Evolutionary conservation across 2,113 vertebrate genomes (phyloP), one percentile per base, ranked within the genome.

Genomic region (Grammomys dolichurus): DNA sequence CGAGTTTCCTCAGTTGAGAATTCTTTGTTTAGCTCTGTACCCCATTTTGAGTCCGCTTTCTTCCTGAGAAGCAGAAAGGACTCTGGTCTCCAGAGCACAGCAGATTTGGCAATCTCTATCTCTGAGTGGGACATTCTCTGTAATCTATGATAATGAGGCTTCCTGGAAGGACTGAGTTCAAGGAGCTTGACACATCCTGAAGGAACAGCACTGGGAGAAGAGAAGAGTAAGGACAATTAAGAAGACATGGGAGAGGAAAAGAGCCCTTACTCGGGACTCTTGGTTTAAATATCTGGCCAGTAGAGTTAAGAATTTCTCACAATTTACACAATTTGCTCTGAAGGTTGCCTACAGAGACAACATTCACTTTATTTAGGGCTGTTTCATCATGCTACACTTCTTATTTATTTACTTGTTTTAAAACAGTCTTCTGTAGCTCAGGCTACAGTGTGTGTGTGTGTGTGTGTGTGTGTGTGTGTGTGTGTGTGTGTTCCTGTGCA

Each of bases 81-180:
- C 82, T 63, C 69, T 69, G 58, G 76, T 54, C 31, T 76, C 60
- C 54, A 63, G 87, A 70, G 69, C 58, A 17, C 36, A 51, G 81
- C 65, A 82, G 31, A 90, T 17, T 93, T 69, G 65, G 80, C 24
- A n/a, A 12, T 96, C 85, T 72, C 69, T 95, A 6, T 48, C 6
- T 69, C 56, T 84, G 28, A 92, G n/a, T 84, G 80, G 56, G 7
- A 4, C 13, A 58, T 46, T n/a, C 56, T 7, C 40, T 95, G 19
- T 54, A 11, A 43, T n/a, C 77, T 36, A 10, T 73, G 54, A 65
- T 28, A 36, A 31, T 69, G 48, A 85, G 87, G 48, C 46, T 92
- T 90, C 89, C 9, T 63, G 78, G 58, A 63, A 84, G 91, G 40
- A 89, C 63, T 36, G 11, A 69, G 28, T 77, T 94, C 70, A 92